Conservation (phyloP, 2,113 vertebrate species). For the Sylvia atricapilla region DNA sequence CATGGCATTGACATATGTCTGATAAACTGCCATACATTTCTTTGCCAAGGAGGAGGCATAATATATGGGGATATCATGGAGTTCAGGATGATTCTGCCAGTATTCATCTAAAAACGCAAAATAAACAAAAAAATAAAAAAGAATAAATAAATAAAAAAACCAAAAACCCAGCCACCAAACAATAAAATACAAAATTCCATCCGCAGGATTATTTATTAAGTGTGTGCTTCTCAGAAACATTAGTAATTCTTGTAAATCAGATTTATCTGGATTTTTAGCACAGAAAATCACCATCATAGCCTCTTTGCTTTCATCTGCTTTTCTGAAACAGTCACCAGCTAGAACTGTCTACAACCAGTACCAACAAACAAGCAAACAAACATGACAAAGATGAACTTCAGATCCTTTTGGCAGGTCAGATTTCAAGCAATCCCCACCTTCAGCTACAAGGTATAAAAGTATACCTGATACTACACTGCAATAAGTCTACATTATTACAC, state of each 20-base stretch:
- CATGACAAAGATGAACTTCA: not conserved
- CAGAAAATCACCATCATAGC: not conserved
- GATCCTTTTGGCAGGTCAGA: not conserved
- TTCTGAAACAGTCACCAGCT: not conserved
- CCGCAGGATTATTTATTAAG: not conserved
- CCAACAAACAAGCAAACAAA: not conserved
- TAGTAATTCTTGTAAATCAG: not conserved
- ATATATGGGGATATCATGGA: conserved; percentile 97
- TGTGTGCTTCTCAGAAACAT: not conserved
- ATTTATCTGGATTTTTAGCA: not conserved
- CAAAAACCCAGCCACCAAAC: not conserved
- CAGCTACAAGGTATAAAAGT: not conserved
- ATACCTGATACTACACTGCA: not conserved
- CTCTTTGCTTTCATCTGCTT: not conserved
- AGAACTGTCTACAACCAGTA: not conserved
- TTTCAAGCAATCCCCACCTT: not conserved
- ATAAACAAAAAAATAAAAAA: not conserved
- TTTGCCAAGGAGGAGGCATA: conserved; percentile 97
- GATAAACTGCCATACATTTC: conserved; percentile 98
- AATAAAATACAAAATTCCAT: not conserved
- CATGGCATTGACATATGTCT: conserved; percentile 98
- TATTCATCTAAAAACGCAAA: conserved; percentile 84
- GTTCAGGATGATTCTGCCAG: conserved; percentile 98
- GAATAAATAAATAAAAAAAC: not conserved
- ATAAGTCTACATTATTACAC: not conserved